Conservation (phyloP, 2,113 vertebrate genomes). For the Equus quagga region DNA sequence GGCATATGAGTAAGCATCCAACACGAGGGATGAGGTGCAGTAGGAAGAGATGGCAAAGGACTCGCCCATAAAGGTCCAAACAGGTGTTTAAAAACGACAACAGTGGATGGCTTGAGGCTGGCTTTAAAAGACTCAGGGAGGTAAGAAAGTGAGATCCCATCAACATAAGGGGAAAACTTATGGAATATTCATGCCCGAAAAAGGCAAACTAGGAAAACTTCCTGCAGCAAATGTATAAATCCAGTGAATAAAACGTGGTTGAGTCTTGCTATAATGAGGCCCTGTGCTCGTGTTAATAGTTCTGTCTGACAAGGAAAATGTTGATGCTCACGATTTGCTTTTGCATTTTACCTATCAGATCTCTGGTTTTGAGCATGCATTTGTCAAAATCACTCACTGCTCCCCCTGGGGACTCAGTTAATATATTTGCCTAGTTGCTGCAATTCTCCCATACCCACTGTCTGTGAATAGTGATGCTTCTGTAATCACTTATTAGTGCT, state of each 20-base stretch:
- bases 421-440: constrained; percentile 58
- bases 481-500: constrained; percentile 76
- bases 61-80: not conserved
- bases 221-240: not conserved
- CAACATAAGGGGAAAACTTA: not conserved
- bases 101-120: not conserved
- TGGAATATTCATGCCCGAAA: not conserved
- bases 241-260: not conserved
- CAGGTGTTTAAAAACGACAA: not conserved
- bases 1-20: not conserved
- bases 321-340: constrained; percentile 59
- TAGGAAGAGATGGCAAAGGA: not conserved
- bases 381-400: constrained; percentile 68
- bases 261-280: constrained; percentile 68
- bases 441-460: constrained; percentile 63
- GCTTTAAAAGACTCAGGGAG: not conserved
- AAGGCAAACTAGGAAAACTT: not conserved
- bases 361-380: constrained; percentile 63
- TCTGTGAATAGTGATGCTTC: constrained; percentile 73
- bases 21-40: not conserved
- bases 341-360: constrained; percentile 61
- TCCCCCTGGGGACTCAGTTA: constrained; percentile 29
- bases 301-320: constrained; percentile 59
- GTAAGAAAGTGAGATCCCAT: not conserved
- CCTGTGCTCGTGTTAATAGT: constrained; percentile 60